phyloP scores from a whole-genome alignment of 2,797 vertebrate genomes.

The Enteromius argenteus region DNA sequence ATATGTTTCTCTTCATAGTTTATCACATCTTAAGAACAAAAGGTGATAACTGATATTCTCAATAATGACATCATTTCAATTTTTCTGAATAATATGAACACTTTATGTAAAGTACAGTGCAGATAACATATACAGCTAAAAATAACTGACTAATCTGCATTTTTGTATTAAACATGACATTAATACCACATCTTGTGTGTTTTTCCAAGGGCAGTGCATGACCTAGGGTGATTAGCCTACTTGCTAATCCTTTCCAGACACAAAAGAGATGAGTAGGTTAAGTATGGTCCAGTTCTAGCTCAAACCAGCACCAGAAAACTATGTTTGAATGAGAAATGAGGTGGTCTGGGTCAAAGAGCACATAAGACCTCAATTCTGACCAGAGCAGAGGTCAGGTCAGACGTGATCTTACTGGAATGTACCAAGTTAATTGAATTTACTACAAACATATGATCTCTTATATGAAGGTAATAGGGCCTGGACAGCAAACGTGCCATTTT shows the following conservation, averaged over 20 bases:
- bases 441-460: not conserved
- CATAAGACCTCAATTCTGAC: conserved; percentile 35
- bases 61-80: not conserved
- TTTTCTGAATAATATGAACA: no score
- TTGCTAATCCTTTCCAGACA: conserved; percentile 77
- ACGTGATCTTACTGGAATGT: conserved; percentile 18
- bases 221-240: conserved; percentile 71
- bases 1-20: not conserved
- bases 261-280: conserved; percentile 74
- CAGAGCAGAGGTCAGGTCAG: conserved; percentile 37
- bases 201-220: conserved; percentile 3
- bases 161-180: not conserved
- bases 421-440: not conserved
- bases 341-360: conserved; percentile 23
- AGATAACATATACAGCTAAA: not conserved
- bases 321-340: conserved; percentile 19
- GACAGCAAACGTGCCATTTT: not conserved
- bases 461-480: not conserved
- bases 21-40: not conserved
- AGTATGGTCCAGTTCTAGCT: conserved; percentile 44
- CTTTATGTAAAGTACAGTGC: not conserved
- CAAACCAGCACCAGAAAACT: conserved; percentile 23
- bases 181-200: not conserved
- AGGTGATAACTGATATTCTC: not conserved
- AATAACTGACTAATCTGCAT: not conserved